Evolutionary conservation across 2,113 vertebrate genomes (phyloP).

Genomic region (Erinaceus europaeus): DNA sequence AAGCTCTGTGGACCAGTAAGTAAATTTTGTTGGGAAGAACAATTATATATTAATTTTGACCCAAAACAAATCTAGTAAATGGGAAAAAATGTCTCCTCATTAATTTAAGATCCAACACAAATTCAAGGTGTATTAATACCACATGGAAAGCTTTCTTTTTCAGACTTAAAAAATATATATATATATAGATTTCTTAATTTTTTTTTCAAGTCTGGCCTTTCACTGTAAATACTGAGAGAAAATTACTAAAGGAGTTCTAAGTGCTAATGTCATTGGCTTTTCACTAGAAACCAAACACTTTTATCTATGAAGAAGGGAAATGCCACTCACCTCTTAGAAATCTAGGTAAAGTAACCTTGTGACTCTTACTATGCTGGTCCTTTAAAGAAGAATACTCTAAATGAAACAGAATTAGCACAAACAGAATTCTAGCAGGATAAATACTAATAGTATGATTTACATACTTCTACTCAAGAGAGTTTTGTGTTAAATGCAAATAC

Average conservation of each 20-base stretch:
- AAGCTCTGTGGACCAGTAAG: slow-evolving; percentile 31
- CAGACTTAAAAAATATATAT: slow-evolving; percentile 5
- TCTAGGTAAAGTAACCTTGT: slow-evolving; percentile 4
- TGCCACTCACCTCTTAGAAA: not conserved
- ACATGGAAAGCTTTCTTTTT: not conserved
- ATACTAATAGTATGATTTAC: slow-evolving; percentile 4
- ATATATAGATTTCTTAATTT: slow-evolving; percentile 8
- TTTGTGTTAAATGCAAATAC: slow-evolving; percentile 37
- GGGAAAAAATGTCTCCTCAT: slow-evolving; percentile 13
- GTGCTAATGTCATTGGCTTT: not conserved
- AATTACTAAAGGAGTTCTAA: slow-evolving; percentile 25
- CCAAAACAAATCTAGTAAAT: slow-evolving; percentile 32
- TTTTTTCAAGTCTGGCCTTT: slow-evolving; percentile 24
- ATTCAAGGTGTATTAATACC: not conserved
- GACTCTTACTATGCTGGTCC: not conserved
- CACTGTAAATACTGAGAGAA: not conserved
- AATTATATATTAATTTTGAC: slow-evolving; percentile 22
- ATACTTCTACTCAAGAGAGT: not conserved
- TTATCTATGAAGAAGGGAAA: slow-evolving; percentile 1
- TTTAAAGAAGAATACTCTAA: slow-evolving; percentile 37
- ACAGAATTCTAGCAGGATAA: not conserved
- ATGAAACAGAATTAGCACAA: slow-evolving; percentile 16
- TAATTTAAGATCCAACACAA: slow-evolving; percentile 30
- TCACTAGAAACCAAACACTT: slow-evolving; percentile 26
- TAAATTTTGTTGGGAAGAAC: slow-evolving; percentile 41